Conservation (phyloP, 2,888 invertebrate genomes). For the Coecobrya sp. region DNA sequence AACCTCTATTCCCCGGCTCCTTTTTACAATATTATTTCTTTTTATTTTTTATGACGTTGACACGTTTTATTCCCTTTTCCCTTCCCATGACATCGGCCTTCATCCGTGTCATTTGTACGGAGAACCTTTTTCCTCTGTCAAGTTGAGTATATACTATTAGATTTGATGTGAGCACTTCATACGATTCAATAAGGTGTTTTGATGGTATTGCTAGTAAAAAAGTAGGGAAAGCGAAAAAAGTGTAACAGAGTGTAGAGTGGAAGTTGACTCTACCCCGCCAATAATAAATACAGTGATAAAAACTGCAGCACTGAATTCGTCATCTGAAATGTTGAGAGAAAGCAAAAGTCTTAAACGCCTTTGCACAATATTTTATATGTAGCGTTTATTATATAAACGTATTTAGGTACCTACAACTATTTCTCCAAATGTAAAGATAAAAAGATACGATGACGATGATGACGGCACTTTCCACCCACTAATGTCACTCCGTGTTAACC, state of each 20-base stretch:
- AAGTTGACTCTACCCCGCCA: neutral
- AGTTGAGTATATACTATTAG: neutral
- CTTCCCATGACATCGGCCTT: neutral
- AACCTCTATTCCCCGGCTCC: neutral
- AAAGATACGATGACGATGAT: neutral
- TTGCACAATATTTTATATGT: neutral
- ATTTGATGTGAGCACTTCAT: neutral
- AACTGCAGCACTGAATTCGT: neutral
- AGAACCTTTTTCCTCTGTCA: constrained; percentile 3
- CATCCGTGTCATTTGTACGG: neutral
- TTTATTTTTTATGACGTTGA: constrained; percentile 42
- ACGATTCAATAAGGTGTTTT: neutral
- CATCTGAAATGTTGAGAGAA: no score
- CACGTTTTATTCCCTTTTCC: neutral
- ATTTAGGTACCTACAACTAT: neutral
- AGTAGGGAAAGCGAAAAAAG: neutral
- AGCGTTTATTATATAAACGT: neutral
- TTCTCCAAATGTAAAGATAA: neutral
- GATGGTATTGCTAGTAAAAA: neutral
- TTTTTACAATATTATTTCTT: neutral
- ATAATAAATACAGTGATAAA: neutral
- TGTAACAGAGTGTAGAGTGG: neutral
- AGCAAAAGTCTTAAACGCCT: neutral
- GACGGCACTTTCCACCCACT: constrained; percentile 13
- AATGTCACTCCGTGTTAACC: neutral